Evolutionary conservation across 2,113 vertebrate species (phyloP), one percentile per base, ranked within the genome.

Genomic region (Platycercus adscitus): DNA sequence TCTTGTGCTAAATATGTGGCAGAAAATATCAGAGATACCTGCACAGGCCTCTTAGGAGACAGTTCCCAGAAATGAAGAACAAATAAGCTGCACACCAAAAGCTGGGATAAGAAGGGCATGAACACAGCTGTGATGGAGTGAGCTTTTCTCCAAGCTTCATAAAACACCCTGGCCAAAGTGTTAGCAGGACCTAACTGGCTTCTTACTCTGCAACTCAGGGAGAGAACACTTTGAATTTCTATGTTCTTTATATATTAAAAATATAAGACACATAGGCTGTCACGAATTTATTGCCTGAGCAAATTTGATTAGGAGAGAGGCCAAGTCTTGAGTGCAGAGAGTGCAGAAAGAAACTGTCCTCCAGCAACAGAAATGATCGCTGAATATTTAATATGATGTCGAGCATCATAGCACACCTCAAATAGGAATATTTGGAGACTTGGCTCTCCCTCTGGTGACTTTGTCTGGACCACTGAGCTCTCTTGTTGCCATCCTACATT

Each of bases 401-500:
- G 1, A 82, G 35, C 52, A 60, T 19, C 23, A 10, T 2, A 49
- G 52, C 1, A 4, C 26, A 81, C 44, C 65, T 89, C 50, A 78
- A 8, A 39, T 18, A 29, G 44, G 65, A 81, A 43, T n/a, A 49
- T 35, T 0, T 63, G 15, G n/a, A 37, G 55, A 52, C 61, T 39
- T 68, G 20, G 12, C 10, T 17, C 24, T 61, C 50, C 92, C 50
- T 87, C 65, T 53, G 39, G 52, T 58, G 65, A 29, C 66, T 66
- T 50, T 29, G 21, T 78, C 43, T 39, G 52, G 65, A 14, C 23
- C 35, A 8, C 15, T 81, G 41, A 73, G n/a, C 28, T 70, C 60
- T 61, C 31, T 29, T 44, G 17, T n/a, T 88, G 58, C 55, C 28
- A 41, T 52, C 13, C n/a, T 41, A 28, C 0, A 0, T 11, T 39